Conservation (phyloP, 2,888 invertebrate species). For the Rhogogaster chlorosoma region DNA sequence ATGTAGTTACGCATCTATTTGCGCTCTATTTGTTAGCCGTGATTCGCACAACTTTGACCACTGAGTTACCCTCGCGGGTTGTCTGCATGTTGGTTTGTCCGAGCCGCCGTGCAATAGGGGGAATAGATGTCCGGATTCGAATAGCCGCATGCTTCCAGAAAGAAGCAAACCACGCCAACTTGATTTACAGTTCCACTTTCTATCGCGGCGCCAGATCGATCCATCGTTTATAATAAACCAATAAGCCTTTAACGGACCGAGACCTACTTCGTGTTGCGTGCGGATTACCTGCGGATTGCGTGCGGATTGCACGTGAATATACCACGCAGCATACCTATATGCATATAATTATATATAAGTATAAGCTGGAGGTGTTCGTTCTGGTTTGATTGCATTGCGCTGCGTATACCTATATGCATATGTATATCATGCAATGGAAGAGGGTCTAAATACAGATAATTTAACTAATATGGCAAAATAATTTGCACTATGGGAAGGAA, state of each 20-base stretch:
- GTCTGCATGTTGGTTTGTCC: constrained; percentile 25
- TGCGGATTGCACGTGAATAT: constrained; percentile 7
- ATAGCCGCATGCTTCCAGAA: constrained; percentile 55
- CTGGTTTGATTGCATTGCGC: neutral
- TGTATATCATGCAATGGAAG: neutral
- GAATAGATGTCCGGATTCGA: constrained; percentile 37
- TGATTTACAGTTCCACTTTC: constrained; percentile 66
- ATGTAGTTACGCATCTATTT: neutral
- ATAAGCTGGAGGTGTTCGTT: constrained; percentile 11
- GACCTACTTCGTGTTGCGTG: constrained; percentile 48
- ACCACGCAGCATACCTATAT: neutral
- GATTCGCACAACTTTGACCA: constrained; percentile 24
- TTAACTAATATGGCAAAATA: no score
- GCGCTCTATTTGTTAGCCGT: neutral
- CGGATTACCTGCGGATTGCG: constrained; percentile 14
- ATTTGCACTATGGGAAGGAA: no score
- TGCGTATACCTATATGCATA: neutral
- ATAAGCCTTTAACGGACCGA: constrained; percentile 49
- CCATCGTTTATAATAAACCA: constrained; percentile 53
- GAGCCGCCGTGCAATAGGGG: neutral
- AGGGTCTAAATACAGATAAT: no score
- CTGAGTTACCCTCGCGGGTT: neutral
- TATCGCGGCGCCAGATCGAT: constrained; percentile 60
- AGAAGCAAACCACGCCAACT: constrained; percentile 60
- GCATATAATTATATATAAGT: constrained; percentile 18